Evolutionary conservation across 92 coral and sea anemone species (phyloP), one percentile per base, ranked within the genome.

Genomic region (Metridium senile): DNA sequence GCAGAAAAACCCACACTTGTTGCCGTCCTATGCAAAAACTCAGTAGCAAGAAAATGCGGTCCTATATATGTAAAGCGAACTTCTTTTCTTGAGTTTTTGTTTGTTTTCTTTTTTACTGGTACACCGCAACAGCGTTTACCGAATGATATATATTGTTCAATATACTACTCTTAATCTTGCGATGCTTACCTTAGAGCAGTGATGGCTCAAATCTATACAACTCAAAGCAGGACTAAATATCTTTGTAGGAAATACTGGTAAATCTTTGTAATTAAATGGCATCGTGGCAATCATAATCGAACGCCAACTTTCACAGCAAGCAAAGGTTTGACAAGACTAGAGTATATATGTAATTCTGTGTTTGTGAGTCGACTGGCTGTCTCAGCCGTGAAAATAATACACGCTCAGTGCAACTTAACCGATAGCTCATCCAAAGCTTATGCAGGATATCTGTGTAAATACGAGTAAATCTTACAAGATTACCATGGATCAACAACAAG

Each of bases 351-450:
- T 63, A 2, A 28, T 63, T 63, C 69, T 30, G n/a, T 57, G 53
- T 11, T 73, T 45, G 30, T 58, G 54, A 73, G 78, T 73, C 78
- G 78, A 58, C 78, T 35, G 53, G 34, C 58, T 56, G 78, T 73
- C 78, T 73, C 53, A 46, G 0, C 61, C 33, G 10, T 73, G 78
- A 73, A 31, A 39, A 63, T 73, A 73, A 73, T 61, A 73, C 28
- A 43, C 9, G 66, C 78, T 58, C 49, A 61, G 49, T 58, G 78
- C 33, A 73, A 73, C 78, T 73, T 73, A 73, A 62, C 78, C 53
- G 68, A 61, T 56, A 54, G 78, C 78, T 73, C 78, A 73, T 73
- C 78, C 28, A 43, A 27, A 58, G 78, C 78, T 73, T 73, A 58
- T 34, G 33, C 30, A 45, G 78, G 78, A 73, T 73, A 68, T 68